Conservation (phyloP, 2,113 vertebrate genomes). For the Osmerus eperlanus region DNA sequence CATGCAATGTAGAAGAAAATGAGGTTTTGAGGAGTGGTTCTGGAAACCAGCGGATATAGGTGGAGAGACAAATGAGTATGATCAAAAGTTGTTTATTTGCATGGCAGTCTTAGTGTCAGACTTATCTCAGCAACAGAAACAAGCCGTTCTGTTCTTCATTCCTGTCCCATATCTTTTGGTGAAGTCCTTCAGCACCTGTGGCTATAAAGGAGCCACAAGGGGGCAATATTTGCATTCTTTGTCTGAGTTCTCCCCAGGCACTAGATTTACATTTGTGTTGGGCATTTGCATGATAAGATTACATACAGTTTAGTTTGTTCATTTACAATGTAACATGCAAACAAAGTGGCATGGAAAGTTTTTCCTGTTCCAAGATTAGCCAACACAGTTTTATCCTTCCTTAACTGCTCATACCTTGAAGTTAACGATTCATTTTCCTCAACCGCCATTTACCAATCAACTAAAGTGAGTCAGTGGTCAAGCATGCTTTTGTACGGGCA, state of each 20-base stretch:
- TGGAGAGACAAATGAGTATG: too few species aligned
- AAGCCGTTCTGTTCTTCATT: neutral
- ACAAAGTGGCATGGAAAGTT: slow-evolving; percentile 62
- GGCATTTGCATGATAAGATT: slow-evolving; percentile 70
- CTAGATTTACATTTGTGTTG: slow-evolving; percentile 69
- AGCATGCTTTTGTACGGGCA: slow-evolving; percentile 22
- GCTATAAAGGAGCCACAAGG: slow-evolving; percentile 81
- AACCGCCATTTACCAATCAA: slow-evolving; percentile 54
- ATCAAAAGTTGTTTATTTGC: neutral
- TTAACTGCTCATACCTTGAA: slow-evolving; percentile 38
- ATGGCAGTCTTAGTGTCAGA: neutral
- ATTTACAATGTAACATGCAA: slow-evolving; percentile 70
- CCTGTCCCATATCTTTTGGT: slow-evolving; percentile 25
- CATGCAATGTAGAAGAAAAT: neutral
- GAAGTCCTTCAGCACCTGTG: slow-evolving; percentile 40
- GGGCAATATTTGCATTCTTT: slow-evolving; percentile 93
- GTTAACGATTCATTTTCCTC: slow-evolving; percentile 61
- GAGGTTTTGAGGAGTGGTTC: too few species aligned
- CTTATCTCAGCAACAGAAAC: neutral
- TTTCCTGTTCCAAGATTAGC: slow-evolving; percentile 49
- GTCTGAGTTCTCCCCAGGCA: slow-evolving; percentile 60
- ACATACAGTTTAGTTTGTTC: slow-evolving; percentile 72
- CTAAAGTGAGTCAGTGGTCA: slow-evolving; percentile 57
- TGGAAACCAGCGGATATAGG: too few species aligned
- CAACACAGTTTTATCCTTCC: slow-evolving; percentile 52